These are phyloP conservation scores for Heteronetta atricapilla DNA, from an alignment of 2,113 vertebrate genomes.

Conservation along the genomic window DNA sequence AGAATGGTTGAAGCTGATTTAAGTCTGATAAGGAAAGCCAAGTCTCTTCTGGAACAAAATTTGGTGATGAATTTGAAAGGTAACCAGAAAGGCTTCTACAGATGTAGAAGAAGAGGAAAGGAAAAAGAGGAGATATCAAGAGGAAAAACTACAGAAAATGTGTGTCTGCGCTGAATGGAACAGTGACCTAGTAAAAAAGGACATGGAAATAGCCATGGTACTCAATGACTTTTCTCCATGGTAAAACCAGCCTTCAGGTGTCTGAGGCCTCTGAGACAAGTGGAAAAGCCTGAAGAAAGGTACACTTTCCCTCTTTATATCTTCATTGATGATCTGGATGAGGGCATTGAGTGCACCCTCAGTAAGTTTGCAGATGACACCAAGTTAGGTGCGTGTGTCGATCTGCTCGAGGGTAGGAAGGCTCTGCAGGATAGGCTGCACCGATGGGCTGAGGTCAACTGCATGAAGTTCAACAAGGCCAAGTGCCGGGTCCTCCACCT, in stretches of 20 bases:
- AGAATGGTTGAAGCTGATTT: neutral
- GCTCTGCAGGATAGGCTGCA: no score
- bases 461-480: no score
- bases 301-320: neutral
- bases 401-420: no score
- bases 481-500: no score
- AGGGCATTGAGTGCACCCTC: no score
- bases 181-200: neutral
- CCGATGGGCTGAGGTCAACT: no score
- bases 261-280: neutral
- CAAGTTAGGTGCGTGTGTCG: no score
- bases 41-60: neutral
- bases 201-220: neutral
- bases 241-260: neutral
- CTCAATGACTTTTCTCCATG: neutral
- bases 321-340: no score
- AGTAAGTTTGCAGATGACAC: no score
- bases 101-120: neutral
- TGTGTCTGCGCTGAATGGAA: neutral
- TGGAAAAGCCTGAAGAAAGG: neutral
- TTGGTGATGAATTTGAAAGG: neutral
- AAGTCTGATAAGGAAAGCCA: neutral
- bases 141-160: neutral
- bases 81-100: neutral
- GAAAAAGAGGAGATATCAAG: neutral